These are phyloP conservation scores for Apotomis turbidana DNA, from an alignment of 2,888 invertebrate genomes.

Conservation along the genomic window DNA sequence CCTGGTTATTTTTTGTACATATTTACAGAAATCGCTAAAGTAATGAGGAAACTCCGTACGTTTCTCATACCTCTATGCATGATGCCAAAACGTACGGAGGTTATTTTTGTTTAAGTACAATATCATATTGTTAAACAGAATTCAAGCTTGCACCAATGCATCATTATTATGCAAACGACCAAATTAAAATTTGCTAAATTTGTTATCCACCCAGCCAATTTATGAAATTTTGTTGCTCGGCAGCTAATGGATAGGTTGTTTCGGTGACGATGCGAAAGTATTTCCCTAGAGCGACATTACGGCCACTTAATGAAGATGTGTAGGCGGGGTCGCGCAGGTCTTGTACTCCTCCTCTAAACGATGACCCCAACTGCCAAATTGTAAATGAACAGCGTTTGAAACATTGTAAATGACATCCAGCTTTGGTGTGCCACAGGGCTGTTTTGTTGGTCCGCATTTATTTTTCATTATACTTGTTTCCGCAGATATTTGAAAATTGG, in stretches of 20 bases:
- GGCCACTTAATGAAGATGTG: conserved; percentile 72
- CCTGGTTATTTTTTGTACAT: too few species aligned
- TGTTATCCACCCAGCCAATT: conserved; percentile 19
- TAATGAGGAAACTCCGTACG: too few species aligned
- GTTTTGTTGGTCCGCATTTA: neutral
- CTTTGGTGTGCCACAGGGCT: neutral
- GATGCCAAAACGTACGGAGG: neutral
- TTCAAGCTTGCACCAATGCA: neutral
- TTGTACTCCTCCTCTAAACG: conserved; percentile 50
- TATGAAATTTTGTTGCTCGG: conserved; percentile 27
- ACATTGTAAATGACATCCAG: conserved; percentile 12
- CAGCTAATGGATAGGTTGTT: conserved; percentile 48
- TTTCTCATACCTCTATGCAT: too few species aligned
- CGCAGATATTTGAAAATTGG: too few species aligned
- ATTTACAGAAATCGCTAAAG: too few species aligned
- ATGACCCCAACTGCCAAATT: conserved; percentile 42
- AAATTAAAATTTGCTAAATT: conserved; percentile 24
- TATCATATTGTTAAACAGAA: neutral
- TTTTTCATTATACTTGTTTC: neutral
- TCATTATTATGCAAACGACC: conserved; percentile 3
- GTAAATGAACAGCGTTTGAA: conserved; percentile 2
- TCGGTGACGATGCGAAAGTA: conserved; percentile 46
- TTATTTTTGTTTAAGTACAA: neutral
- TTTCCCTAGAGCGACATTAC: conserved; percentile 69
- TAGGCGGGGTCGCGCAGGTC: conserved; percentile 61